Evolutionary conservation across 53 echinoderm and acorn worm genomes (phyloP), one percentile per base, ranked within the genome.

Genomic region (Actinopyga echinites): DNA sequence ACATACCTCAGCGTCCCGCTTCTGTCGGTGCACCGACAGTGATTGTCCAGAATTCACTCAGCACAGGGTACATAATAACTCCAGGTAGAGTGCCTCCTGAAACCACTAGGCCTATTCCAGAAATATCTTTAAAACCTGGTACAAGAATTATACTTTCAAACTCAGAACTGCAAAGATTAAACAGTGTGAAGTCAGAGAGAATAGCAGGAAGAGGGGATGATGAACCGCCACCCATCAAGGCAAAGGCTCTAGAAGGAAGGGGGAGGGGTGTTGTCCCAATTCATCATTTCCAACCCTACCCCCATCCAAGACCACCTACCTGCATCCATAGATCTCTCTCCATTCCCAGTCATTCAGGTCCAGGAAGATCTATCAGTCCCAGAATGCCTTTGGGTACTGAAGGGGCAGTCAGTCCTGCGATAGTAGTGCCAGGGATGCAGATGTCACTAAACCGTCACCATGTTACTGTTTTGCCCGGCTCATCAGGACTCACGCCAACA

Each of bases 201-300:
- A 26, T 12, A 0, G 6, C 42, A 8, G 19, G 42, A 40, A 42
- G 38, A 21, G 38, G 20, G 24, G 42, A 42, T 12, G 71, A 71
- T 40, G 71, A 71, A 38, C 19, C 40, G 6, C 24, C 38, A 5
- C 63, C 28, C 25, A 42, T 25, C 34, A 71, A 71, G 42, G 28
- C 42, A 25, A 71, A 71, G 34, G 40, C 71, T 8, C 6, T 26
- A 5, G 71, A 42, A 8, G 71, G 42, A 6, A 71, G 24, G 25
- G 44, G 71, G 35, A 71, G 71, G 24, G 71, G 40, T 1, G 42
- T 25, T 25, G n/a, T 71, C 2, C 26, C 71, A 3, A 40, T 44
- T 6, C 71, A 71, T 71, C 71, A 71, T 71, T 71, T 71, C 21
- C 71, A 71, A 40, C 71, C 71, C 12, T 71, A 71, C 19, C 71